Percentiles rank a stretch among this genome's conserved stretches.
phyloP scores from a whole-genome alignment of 2,797 vertebrate species.

The Aplochiton taeniatus region DNA sequence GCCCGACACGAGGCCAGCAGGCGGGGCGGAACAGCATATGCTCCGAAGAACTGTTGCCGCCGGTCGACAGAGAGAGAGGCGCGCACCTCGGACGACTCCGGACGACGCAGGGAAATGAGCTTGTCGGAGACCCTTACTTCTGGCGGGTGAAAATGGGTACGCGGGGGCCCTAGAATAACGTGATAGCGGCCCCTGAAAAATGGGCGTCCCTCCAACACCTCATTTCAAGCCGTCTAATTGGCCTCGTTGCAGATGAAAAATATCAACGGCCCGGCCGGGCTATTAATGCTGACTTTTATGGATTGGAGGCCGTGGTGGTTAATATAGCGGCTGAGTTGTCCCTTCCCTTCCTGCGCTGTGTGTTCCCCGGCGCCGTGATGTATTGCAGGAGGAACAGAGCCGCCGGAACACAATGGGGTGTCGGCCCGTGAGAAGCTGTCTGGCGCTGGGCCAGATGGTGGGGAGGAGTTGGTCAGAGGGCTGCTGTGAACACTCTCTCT shows the following conservation, averaged over 20 bases:
- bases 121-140: constrained; percentile 75
- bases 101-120: constrained; percentile 77
- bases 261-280: constrained; percentile 67
- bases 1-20: constrained; percentile 58
- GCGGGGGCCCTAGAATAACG: constrained; percentile 66
- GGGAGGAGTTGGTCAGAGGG: constrained; percentile 16
- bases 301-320: constrained; percentile 76
- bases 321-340: constrained; percentile 74
- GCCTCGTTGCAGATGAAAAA: constrained; percentile 74
- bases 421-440: constrained; percentile 54
- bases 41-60: constrained; percentile 69
- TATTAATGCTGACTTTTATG: constrained; percentile 74
- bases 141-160: constrained; percentile 63
- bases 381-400: constrained; percentile 61
- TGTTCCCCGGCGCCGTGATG: constrained; percentile 71
- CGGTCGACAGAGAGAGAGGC: constrained; percentile 58
- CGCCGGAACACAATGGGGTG: constrained; percentile 70
- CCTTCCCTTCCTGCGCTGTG: constrained; percentile 74
- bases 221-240: constrained; percentile 74
- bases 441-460: constrained; percentile 70
- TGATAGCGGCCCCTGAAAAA: constrained; percentile 56
- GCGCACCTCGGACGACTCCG: constrained; percentile 71
- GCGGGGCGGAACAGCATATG: constrained; percentile 60
- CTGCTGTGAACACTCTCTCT: constrained; percentile 22
- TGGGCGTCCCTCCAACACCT: constrained; percentile 62